These are phyloP conservation scores for Urocynchramus pylzowi DNA, from an alignment of 2,113 vertebrate species.

Conservation along the genomic window DNA sequence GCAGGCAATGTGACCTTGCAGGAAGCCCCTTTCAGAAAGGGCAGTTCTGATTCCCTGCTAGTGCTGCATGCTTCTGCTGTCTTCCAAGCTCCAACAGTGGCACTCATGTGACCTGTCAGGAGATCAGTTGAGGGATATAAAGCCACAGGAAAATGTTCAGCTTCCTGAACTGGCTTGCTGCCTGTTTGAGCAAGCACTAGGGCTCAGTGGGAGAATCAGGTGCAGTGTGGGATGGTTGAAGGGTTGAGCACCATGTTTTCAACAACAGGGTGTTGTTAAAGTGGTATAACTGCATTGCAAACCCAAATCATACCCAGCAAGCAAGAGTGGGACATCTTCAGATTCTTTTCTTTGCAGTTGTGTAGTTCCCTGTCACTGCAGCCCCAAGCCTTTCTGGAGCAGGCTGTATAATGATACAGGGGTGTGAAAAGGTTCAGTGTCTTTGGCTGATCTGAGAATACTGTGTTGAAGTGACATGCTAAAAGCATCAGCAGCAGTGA, in stretches of 20 bases:
- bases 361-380: not conserved
- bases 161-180: not conserved
- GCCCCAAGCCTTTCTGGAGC: not conserved
- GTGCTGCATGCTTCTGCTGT: not conserved
- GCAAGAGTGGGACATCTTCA: not conserved
- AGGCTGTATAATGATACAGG: not conserved
- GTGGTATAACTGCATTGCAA: not conserved
- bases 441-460: slow-evolving; percentile 9
- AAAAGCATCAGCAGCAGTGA: slow-evolving; percentile 11
- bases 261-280: not conserved
- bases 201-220: not conserved
- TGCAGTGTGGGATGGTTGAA: not conserved
- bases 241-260: rapidly evolving
- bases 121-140: not conserved
- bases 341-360: not conserved
- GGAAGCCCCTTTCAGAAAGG: not conserved
- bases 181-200: not conserved
- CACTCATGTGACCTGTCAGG: not conserved
- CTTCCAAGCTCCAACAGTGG: not conserved
- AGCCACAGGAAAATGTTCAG: not conserved
- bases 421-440: not conserved
- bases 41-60: not conserved
- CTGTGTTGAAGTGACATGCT: slow-evolving; percentile 13
- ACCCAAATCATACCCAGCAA: not conserved
- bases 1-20: not conserved